A percentile compares a stretch with the other conserved stretches of the same genome.
phyloP scores from a whole-genome alignment of 2,888 invertebrate genomes.

The Coenonympha arcania region DNA sequence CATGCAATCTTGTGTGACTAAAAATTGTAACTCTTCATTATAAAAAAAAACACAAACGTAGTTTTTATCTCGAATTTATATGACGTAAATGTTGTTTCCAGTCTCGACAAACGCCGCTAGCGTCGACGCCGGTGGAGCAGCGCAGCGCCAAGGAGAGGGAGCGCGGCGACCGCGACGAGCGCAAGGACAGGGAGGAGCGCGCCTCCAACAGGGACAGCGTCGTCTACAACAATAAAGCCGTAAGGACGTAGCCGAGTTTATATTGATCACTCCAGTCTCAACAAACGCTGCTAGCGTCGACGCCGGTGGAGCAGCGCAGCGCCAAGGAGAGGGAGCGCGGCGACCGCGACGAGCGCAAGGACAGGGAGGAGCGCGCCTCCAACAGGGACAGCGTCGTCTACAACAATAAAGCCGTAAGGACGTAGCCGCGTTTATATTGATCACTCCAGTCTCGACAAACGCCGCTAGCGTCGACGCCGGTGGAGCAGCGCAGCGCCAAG shows the following conservation, averaged over 20 bases:
- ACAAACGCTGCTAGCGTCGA: constrained; percentile 50
- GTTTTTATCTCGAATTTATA: too few relatives aligned
- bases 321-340: constrained; percentile 48
- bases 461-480: constrained; percentile 49
- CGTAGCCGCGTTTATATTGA: neutral
- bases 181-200: constrained; percentile 32
- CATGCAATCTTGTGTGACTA: too few relatives aligned
- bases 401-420: constrained; percentile 54
- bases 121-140: constrained; percentile 56
- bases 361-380: constrained; percentile 35
- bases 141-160: constrained; percentile 54
- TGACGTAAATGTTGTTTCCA: constrained; percentile 38
- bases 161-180: constrained; percentile 35
- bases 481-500: constrained; percentile 59
- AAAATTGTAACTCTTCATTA: too few relatives aligned
- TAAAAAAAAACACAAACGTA: too few relatives aligned
- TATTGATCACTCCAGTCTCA: constrained; percentile 43
- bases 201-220: constrained; percentile 49
- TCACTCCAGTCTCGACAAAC: constrained; percentile 52
- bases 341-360: constrained; percentile 33
- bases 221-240: constrained; percentile 53
- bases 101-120: constrained; percentile 54
- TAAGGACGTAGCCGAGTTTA: constrained; percentile 35
- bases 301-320: constrained; percentile 57
- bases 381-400: constrained; percentile 55